Percentiles rank a stretch among this genome's conserved stretches.
phyloP scores from a whole-genome alignment of 2,113 vertebrate genomes.

The Andinoacara biseriatus region DNA sequence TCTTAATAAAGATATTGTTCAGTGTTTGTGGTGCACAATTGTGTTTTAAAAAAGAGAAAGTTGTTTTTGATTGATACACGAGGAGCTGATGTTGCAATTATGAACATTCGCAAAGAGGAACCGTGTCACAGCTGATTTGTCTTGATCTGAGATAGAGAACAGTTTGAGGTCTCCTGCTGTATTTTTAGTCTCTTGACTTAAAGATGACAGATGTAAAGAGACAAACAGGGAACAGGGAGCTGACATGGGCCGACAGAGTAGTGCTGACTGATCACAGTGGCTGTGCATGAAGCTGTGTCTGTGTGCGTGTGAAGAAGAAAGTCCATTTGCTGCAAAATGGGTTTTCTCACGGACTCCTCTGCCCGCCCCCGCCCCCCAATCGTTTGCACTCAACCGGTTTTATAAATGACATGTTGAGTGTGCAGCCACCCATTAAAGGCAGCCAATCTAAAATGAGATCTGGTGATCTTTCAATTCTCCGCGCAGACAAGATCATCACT shows the following conservation, averaged over 20 bases:
- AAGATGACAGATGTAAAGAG: neutral
- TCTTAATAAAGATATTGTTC: neutral
- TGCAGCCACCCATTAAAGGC: slow-evolving; percentile 31
- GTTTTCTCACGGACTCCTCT: neutral
- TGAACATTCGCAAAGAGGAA: neutral
- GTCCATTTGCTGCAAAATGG: neutral
- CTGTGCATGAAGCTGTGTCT: neutral
- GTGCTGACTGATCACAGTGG: neutral
- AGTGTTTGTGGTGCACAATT: neutral
- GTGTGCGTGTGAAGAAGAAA: neutral
- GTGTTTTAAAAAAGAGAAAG: too few relatives aligned
- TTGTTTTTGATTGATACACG: neutral
- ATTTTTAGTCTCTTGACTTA: neutral
- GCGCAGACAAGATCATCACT: slow-evolving; percentile 17
- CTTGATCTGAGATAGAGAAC: neutral
- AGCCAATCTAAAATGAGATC: slow-evolving; percentile 71
- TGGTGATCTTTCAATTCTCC: slow-evolving; percentile 13
- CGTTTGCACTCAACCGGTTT: slow-evolving; percentile 12
- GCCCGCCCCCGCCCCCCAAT: neutral
- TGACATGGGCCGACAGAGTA: neutral
- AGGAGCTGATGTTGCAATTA: neutral
- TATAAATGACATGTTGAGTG: slow-evolving; percentile 34
- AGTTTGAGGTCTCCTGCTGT: neutral
- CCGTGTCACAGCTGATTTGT: slow-evolving; percentile 43
- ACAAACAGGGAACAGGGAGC: neutral